Evolutionary conservation across 1,140 invertebrate genomes (phyloP), one percentile per base, ranked within the genome.

Genomic region (Hyphantria cunea): DNA sequence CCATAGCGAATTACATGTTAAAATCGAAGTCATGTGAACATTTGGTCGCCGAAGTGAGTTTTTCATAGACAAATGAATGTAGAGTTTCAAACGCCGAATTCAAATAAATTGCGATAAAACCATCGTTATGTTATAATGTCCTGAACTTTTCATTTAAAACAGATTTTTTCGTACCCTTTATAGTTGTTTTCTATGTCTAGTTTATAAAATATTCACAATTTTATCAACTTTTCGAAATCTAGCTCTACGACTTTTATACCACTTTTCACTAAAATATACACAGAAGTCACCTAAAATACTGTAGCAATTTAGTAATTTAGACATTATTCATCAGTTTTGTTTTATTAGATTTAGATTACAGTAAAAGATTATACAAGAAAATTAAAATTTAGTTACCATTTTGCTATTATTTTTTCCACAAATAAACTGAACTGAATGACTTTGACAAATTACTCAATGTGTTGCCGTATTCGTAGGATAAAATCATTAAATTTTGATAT

Each of bases 321-420:
- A 55, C 10, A 11, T 33, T 31, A 12, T 42, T 42, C 25, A 51
- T 42, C 4, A 6, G 7, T 15, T 5, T 0, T 12, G 10, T 15
- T 0, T 12, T 44, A 15, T 32, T 48, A 25, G 12, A 53, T 42
- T 49, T 8, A 39, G 12, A n/a, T 44, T 65, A 68, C 52, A 42
- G 41, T 37, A 9, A 34, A 45, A 15, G 78, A 78, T 78, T 74
- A 54, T 10, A 62, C 6, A 6, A 65, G 15, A 75, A 80, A 75
- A 66, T 66, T 62, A 3, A 60, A 82, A 84, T 84, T 85, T 42
- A 85, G 53, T 86, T 88, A 88, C 85, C 84, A 88, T 88, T 76
- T 84, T 88, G 74, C 72, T 6, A 41, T 13, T 73, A 62, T 66
- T 69, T 63, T 72, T 70, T 58, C 63, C 64, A 77, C 68, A 71